Evolutionary conservation across 2,113 vertebrate species (phyloP).

Genomic region (Dicentrarchus labrax): DNA sequence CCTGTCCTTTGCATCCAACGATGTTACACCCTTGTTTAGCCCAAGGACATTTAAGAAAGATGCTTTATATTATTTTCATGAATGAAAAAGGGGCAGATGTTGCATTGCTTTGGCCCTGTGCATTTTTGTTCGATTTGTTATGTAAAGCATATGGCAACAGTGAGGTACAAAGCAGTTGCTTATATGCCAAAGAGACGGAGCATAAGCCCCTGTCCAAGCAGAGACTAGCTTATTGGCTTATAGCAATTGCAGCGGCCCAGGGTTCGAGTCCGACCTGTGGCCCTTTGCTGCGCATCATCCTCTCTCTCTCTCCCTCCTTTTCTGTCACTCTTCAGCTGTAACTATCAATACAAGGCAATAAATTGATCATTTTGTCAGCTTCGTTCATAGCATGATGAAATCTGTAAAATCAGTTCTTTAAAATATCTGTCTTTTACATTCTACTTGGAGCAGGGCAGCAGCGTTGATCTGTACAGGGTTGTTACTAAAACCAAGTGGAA

Average conservation of each 20-base stretch:
- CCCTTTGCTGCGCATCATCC: too few relatives aligned
- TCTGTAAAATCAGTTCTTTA: neutral
- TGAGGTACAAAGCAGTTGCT: constrained; percentile 16
- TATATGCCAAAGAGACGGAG: constrained; percentile 29
- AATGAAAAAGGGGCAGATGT: neutral
- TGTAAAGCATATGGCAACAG: constrained; percentile 19
- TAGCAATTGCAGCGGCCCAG: too few relatives aligned
- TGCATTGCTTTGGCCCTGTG: constrained; percentile 7
- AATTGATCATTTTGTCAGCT: neutral
- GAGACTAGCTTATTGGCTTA: constrained; percentile 13
- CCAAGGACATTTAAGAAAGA: constrained; percentile 48
- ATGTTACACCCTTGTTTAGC: constrained; percentile 51
- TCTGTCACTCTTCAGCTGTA: neutral
- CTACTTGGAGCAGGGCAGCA: neutral
- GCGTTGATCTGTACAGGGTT: neutral
- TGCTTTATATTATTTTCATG: constrained; percentile 16
- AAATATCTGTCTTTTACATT: too few relatives aligned
- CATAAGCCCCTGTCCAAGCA: neutral
- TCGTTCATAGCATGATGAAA: too few relatives aligned
- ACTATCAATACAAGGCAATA: neutral
- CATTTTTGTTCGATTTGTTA: neutral
- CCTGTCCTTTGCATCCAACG: constrained; percentile 48
- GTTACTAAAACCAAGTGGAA: neutral
- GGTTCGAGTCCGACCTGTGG: too few relatives aligned
- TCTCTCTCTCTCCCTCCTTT: too few relatives aligned